Base-by-base conservation (phyloP, 2,888 invertebrate genomes). In the Carabus problematicus region DNA sequence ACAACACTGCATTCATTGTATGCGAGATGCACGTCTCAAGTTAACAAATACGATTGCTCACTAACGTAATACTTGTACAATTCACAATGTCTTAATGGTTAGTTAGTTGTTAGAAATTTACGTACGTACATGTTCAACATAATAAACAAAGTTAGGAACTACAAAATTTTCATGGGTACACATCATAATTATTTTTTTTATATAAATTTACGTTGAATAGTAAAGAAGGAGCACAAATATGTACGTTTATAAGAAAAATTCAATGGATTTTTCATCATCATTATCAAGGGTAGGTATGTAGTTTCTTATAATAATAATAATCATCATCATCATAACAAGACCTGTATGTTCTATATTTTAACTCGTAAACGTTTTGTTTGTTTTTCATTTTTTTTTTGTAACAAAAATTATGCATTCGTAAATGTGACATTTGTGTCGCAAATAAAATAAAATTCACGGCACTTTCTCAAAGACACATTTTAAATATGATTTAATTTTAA, bases 401-500 rank as follows among this genome's bases (percentile, higher is more conserved):
- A 47, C 16, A 1, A 47, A 41, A 54, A 54, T 54, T 49, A 60
- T 54, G 54, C 61, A 47, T 66, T 58, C 41, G 55, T 19, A 55
- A 64, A 64, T 55, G 45, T 66, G 66, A 66, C 66, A 63, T 54
- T 59, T 66, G 66, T 68, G 68, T 68, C 68, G 68, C 61, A 69
- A 62, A 61, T 62, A 60, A 63, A 41, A 59, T 43, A 59, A 40
- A 68, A 52, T 54, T 69, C 69, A 69, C 69, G 62, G 69, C 69
- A 69, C 69, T 69, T 67, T 69, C 69, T 69, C 56, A 69, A 69
- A 62, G 69, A 69, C 69, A 69, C 69, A 69, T 69, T 69, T 69
- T 61, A 61, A 69, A 67, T 64, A 64, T 56, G 64, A 64, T 64
- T 64, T 54, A 63, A 55, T 55, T 64, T 64, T 56, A 64, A 64